phyloP scores from a whole-genome alignment of 2,888 invertebrate species.

The Nephrotoma appendiculata region DNA sequence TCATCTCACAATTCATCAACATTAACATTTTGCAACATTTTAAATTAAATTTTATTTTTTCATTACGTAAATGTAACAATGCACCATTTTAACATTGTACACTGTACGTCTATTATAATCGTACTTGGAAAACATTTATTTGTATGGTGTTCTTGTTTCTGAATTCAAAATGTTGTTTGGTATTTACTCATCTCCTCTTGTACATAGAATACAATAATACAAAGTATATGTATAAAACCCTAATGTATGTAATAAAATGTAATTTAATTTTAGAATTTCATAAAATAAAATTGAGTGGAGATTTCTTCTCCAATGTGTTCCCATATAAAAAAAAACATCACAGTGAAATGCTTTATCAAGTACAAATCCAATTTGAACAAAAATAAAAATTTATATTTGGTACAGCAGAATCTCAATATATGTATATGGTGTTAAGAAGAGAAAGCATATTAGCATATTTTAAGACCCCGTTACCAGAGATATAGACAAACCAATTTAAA shows the following conservation, averaged over 20 bases:
- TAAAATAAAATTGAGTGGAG: not conserved
- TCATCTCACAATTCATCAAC: not conserved
- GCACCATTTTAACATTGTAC: not conserved
- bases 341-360: not conserved
- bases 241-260: not conserved
- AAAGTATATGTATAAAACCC: not conserved
- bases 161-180: not conserved
- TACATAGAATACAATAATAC: not conserved
- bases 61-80: not conserved
- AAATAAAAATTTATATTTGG: not conserved
- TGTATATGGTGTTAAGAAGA: not conserved
- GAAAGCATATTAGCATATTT: not conserved
- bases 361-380: not conserved
- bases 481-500: not conserved
- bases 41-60: not conserved
- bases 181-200: not conserved
- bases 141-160: not conserved
- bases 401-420: not conserved
- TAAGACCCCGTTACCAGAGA: not conserved
- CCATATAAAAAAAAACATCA: no score
- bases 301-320: not conserved
- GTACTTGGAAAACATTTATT: no score
- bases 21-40: not conserved
- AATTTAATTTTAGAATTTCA: not conserved
- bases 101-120: not conserved